A percentile compares a stretch with the other conserved stretches of the same genome.
phyloP scores from a whole-genome alignment of 1,140 invertebrate genomes.

The Formica exsecta region DNA sequence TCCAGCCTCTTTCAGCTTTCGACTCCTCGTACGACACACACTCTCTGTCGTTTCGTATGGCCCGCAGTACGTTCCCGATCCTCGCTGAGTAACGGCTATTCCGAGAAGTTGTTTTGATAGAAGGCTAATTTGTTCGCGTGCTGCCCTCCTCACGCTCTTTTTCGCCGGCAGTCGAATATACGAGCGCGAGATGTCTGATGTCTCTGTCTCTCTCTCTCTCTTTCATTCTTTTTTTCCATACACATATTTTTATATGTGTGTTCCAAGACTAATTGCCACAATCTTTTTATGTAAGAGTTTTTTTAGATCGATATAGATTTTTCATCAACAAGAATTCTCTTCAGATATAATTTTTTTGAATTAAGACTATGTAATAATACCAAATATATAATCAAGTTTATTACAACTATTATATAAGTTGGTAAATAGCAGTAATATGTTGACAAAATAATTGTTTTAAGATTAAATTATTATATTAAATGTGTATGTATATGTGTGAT shows the following conservation, averaged over 20 bases:
- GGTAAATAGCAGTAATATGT: background rate
- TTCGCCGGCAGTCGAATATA: constrained; percentile 53
- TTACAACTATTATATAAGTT: background rate
- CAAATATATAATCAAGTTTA: background rate
- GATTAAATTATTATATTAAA: too few species aligned
- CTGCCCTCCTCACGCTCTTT: constrained; percentile 42
- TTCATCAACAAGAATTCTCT: background rate
- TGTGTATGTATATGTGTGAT: too few species aligned
- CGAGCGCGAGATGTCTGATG: constrained; percentile 59
- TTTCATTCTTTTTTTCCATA: background rate
- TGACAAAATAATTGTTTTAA: too few species aligned
- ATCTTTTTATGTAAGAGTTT: constrained; percentile 8
- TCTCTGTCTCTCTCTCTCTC: constrained; percentile 57
- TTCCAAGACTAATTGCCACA: background rate
- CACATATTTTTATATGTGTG: background rate
- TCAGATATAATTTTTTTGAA: background rate
- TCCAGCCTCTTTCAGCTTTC: constrained; percentile 7
- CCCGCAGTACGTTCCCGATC: constrained; percentile 69
- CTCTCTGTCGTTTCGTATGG: constrained; percentile 63
- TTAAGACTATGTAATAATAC: too few species aligned
- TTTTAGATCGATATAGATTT: background rate
- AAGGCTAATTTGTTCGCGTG: constrained; percentile 85
- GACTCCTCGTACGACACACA: constrained; percentile 21
- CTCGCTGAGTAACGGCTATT: constrained; percentile 85
- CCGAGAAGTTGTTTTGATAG: constrained; percentile 86